Base-by-base conservation (phyloP, 2,888 invertebrate species). In the Rhagium mordax region DNA sequence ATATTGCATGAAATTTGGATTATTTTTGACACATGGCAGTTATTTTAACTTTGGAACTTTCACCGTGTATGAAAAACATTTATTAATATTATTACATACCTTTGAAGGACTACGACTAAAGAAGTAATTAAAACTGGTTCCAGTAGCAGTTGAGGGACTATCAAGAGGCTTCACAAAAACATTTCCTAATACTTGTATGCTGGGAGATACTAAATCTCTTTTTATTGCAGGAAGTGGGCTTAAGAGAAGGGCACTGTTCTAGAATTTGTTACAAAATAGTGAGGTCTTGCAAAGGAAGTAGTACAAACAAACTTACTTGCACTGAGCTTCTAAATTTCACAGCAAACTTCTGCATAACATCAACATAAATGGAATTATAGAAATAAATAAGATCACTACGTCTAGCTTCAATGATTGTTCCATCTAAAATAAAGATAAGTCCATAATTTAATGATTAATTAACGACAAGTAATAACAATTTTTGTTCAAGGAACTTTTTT, bases 341-440 rank as follows among this genome's bases (percentile, higher is more conserved):
- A 15, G 83, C 84, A 72, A 96, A 95, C 73, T 91, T 92, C 83
- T 95, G 94, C 88, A 98, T 94, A 85, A 92, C 92, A 76, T 92
- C 92, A 67, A 98, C 95, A 87, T 96, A 98, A 59, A 96, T 93
- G 61, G 91, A 92, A 86, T 99, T 99, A 88, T 99, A 99, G 88
- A 98, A 99, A 85, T 94, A 92, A 80, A 98, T 98, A 74, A 99
- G 91, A 89, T 98, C 98, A 13, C 95, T 96, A 81, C 95, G 90
- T 82, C 92, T 92, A 79, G 91, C 92, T 6, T 75, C 74, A 49
- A 27, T 55, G 15, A 66, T 65, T 33, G 41, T 76, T 60, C 76
- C 81, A 72, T 79, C 84, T 84, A 71, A 69, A 80, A 79, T 67
- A 24, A n/a, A n/a, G n/a, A n/a, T n/a, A n/a, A n/a, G n/a, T n/a